These are phyloP conservation scores for Zaprionus ghesquierei DNA, from an alignment of 1,140 invertebrate species.

Conservation along the genomic window DNA sequence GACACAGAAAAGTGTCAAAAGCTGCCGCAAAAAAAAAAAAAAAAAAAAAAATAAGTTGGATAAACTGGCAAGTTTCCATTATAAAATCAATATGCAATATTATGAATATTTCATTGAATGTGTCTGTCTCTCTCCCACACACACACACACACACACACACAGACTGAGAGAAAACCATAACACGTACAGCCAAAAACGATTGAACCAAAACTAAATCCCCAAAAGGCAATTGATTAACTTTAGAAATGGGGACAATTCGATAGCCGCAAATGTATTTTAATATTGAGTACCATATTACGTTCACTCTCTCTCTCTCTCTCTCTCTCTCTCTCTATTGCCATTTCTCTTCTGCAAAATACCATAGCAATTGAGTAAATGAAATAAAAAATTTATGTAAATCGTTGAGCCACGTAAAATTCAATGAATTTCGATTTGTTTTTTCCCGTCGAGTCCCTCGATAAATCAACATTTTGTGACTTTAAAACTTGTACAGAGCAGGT, in stretches of 20 bases:
- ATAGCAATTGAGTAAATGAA: constrained; percentile 51
- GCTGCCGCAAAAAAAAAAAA: constrained; percentile 33
- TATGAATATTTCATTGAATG: constrained; percentile 67
- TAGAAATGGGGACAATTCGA: constrained; percentile 39
- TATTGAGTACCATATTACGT: constrained; percentile 19
- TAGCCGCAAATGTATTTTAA: constrained; percentile 39
- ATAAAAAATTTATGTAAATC: constrained; percentile 72
- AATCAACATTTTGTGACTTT: constrained; percentile 25
- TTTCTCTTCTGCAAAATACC: background rate
- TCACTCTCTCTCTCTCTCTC: background rate
- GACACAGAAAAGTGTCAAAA: constrained; percentile 4
- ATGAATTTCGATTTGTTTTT: constrained; percentile 53
- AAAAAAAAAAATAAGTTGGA: constrained; percentile 63
- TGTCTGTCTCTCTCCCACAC: constrained; percentile 10
- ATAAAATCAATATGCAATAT: constrained; percentile 71
- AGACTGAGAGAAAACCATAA: constrained; percentile 5
- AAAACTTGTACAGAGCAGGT: background rate
- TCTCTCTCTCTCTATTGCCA: background rate
- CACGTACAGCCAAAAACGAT: constrained; percentile 5
- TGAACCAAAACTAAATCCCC: constrained; percentile 52
- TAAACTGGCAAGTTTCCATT: constrained; percentile 51
- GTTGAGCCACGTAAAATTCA: constrained; percentile 52
- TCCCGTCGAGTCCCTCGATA: constrained; percentile 32
- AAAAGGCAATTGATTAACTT: constrained; percentile 72
- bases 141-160: constrained; percentile 14